phyloP scores from a whole-genome alignment of 2,113 vertebrate genomes.

The Turnix velox region DNA sequence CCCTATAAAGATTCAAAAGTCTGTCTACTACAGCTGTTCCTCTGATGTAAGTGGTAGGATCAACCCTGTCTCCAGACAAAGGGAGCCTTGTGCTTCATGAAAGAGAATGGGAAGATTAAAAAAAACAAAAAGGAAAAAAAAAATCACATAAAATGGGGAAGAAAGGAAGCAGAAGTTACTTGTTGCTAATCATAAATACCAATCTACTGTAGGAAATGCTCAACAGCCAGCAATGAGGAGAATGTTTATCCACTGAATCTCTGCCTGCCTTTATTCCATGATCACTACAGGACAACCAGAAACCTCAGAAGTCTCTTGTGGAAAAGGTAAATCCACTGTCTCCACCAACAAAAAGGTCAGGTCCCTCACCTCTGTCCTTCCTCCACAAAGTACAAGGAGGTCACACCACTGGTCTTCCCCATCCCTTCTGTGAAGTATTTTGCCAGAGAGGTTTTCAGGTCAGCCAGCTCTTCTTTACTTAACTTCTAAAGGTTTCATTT shows the following conservation, averaged over 20 bases:
- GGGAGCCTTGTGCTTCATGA: background rate
- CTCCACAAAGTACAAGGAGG: constrained; percentile 89
- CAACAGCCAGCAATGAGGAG: background rate
- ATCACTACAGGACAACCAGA: background rate
- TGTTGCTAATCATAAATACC: background rate
- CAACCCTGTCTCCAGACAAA: background rate
- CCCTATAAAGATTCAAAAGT: background rate
- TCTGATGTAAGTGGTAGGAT: background rate
- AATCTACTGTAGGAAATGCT: background rate
- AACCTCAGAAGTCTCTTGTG: background rate
- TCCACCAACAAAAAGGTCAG: background rate
- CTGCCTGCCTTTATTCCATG: background rate
- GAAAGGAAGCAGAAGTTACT: background rate
- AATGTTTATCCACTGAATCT: background rate
- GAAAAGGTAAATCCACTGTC: background rate
- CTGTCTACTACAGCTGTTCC: background rate
- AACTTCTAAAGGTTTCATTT: constrained; percentile 78
- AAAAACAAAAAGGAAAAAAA: no score
- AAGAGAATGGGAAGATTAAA: background rate
- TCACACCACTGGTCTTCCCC: constrained; percentile 83
- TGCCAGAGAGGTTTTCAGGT: constrained; percentile 80
- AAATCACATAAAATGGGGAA: background rate
- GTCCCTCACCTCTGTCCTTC: constrained; percentile 88
- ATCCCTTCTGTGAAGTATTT: constrained; percentile 81
- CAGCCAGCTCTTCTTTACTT: constrained; percentile 73